phyloP scores from a whole-genome alignment of 2,888 invertebrate genomes.

The Rutpela maculata region DNA sequence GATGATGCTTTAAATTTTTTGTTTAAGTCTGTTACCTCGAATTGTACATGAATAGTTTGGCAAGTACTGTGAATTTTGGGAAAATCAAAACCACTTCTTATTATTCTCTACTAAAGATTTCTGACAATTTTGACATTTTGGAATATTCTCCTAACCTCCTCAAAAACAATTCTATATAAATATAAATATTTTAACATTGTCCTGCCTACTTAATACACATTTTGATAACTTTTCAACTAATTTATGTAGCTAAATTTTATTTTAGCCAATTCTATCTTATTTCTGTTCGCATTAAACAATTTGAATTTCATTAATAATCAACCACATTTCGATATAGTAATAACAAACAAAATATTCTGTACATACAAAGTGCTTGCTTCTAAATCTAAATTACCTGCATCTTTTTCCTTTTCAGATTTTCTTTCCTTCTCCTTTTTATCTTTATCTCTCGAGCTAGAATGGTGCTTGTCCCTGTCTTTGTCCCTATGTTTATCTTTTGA shows the following conservation, averaged over 20 bases:
- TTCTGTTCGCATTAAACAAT: no score
- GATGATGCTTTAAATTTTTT: neutral
- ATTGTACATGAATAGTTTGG: neutral
- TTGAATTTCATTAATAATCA: no score
- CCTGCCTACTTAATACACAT: neutral
- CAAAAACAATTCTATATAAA: neutral
- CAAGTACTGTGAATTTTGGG: neutral
- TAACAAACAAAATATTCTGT: no score
- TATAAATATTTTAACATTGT: neutral
- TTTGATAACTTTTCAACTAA: no score
- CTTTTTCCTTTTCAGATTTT: constrained; percentile 64
- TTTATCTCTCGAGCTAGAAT: constrained; percentile 76
- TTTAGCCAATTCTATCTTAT: neutral
- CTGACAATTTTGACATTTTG: constrained; percentile 29
- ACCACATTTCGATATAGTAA: no score
- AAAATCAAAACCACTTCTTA: constrained; percentile 3
- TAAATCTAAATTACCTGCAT: constrained; percentile 43
- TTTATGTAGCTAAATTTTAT: neutral
- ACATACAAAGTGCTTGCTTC: no score
- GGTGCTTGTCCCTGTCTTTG: constrained; percentile 65
- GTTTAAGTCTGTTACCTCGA: neutral
- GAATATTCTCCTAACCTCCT: constrained; percentile 24
- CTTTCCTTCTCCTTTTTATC: constrained; percentile 75
- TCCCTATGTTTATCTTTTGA: constrained; percentile 72
- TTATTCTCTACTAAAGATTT: constrained; percentile 16